Percentiles rank a stretch among this genome's conserved stretches.
Evolutionary conservation across 35 echinoderm and acorn worm species (phyloP).

Genomic region (Lytechinus pictus): DNA sequence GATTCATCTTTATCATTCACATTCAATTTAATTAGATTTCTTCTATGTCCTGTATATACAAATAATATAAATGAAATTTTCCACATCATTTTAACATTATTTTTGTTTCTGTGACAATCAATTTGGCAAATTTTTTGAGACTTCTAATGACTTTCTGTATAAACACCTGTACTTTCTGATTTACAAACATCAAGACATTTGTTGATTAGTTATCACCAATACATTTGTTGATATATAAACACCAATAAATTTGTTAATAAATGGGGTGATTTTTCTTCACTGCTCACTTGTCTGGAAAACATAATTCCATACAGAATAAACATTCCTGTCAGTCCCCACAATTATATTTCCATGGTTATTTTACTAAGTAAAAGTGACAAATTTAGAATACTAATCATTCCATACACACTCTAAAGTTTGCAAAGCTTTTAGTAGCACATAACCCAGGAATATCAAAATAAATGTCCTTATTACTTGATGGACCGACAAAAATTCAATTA

Average conservation of each 20-base stretch:
- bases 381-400: not conserved
- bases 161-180: too few species aligned
- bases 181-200: not conserved
- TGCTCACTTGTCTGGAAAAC: not conserved
- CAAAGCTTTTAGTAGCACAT: not conserved
- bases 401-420: not conserved
- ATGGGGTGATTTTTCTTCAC: not conserved
- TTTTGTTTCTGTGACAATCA: not conserved
- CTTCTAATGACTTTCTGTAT: not conserved
- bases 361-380: not conserved
- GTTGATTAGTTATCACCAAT: not conserved
- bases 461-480: not conserved
- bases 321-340: not conserved
- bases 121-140: not conserved
- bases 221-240: not conserved
- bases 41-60: not conserved
- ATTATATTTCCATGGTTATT: not conserved
- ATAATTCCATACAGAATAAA: not conserved
- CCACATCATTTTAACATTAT: not conserved
- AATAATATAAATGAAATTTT: slow-evolving; percentile 1
- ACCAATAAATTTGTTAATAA: not conserved
- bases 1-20: too few species aligned
- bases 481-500: too few species aligned
- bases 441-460: not conserved
- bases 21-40: not conserved